Evolutionary conservation across 1,140 invertebrate species (phyloP).

Genomic region (Camponotus pennsylvanicus): DNA sequence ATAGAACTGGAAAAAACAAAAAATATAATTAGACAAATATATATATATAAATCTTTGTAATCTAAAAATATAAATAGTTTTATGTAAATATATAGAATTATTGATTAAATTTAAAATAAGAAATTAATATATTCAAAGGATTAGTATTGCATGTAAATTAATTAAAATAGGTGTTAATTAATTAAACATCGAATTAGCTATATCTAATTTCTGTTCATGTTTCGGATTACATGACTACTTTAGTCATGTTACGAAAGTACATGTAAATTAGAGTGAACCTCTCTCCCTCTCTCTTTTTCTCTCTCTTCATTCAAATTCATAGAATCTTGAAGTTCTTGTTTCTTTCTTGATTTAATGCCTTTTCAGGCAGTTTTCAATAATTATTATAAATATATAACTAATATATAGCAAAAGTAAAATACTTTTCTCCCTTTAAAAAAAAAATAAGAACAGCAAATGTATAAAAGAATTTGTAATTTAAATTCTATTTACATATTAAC

Average conservation of each 20-base stretch:
- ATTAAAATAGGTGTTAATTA: neutral
- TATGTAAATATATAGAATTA: neutral
- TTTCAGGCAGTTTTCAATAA: neutral
- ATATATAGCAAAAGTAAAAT: neutral
- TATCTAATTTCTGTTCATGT: neutral
- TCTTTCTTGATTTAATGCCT: neutral
- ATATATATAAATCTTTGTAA: neutral
- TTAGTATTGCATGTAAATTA: neutral
- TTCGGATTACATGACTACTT: neutral
- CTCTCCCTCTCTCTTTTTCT: no score
- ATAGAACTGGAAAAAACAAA: neutral
- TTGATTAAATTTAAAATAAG: conserved; percentile 8
- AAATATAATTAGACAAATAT: neutral
- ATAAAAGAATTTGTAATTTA: neutral
- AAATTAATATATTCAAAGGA: neutral
- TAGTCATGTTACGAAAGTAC: conserved; percentile 4
- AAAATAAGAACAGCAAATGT: neutral
- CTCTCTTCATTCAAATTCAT: neutral
- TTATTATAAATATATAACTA: neutral
- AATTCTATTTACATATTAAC: neutral
- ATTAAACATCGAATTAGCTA: neutral
- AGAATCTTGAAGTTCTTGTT: neutral
- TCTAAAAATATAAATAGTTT: neutral
- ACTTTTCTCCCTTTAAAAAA: neutral
- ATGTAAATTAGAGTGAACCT: conserved; percentile 4